These are phyloP conservation scores for Sebastes nivosus DNA, from an alignment of 2,797 vertebrate species.

Conservation along the genomic window DNA sequence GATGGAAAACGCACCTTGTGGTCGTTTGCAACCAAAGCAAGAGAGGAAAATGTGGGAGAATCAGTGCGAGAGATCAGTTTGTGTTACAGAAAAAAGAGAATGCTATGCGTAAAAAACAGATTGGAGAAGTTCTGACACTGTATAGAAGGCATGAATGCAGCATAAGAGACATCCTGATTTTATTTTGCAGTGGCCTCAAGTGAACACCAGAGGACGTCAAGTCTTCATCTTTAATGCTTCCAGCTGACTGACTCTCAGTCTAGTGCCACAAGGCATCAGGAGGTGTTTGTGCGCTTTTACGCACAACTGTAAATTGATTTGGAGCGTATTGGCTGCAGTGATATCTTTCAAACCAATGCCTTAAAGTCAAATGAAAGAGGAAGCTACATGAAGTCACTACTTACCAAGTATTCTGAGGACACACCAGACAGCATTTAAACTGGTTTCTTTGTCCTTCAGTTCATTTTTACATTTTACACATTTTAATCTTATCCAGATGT, in stretches of 20 bases:
- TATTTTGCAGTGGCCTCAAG: not conserved
- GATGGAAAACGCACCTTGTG: not conserved
- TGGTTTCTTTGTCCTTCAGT: not conserved
- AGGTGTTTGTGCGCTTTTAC: not conserved
- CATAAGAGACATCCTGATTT: rapidly evolving
- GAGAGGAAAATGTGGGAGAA: not conserved
- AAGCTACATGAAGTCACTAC: not conserved
- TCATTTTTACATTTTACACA: not conserved
- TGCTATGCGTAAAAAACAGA: not conserved
- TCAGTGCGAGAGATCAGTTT: too few species aligned
- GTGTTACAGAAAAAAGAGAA: not conserved
- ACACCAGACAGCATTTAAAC: not conserved
- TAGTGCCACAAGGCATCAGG: not conserved
- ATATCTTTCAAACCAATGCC: not conserved
- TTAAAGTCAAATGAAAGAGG: not conserved
- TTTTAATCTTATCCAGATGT: not conserved
- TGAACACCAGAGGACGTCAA: slow-evolving; percentile 24
- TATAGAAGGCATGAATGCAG: not conserved
- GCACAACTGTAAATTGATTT: not conserved
- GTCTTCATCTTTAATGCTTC: not conserved
- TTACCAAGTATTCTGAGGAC: not conserved
- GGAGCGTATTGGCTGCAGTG: not conserved
- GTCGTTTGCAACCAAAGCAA: not conserved
- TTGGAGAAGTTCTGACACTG: not conserved
- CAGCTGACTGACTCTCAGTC: not conserved